Evolutionary conservation across 1,140 invertebrate species (phyloP), one percentile per base, ranked within the genome.

Genomic region (Hydropsyche tenuis): DNA sequence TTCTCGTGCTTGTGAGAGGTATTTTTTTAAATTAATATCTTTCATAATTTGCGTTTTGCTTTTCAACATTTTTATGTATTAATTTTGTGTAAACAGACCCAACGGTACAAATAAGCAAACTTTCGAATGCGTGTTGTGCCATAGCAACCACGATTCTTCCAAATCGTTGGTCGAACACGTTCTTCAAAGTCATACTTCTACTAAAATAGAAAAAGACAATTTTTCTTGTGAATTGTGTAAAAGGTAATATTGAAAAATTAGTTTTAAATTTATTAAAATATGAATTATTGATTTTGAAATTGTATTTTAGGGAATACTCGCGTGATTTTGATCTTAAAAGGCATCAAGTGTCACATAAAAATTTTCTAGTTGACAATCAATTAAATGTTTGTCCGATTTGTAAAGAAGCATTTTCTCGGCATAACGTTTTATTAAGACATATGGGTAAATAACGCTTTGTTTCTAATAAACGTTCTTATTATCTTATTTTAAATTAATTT

Each of bases 261-360:
- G n/a, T n/a, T n/a, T n/a, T n/a, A n/a, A n/a, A n/a, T 73, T 20
- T 37, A 37, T 37, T 4, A 37, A 4, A 3, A 46, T 6, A 48
- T 42, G 23, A 37, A 3, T 20, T 46, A 23, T 70, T 63, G 23
- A 71, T 66, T 65, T 53, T 68, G 12, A n/a, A n/a, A n/a, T n/a
- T 22, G 18, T 53, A 16, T 74, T 77, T 37, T 56, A 77, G 75
- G 69, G 63, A 74, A 63, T 77, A 25, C 22, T 43, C 12, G 1
- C 51, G 20, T n/a, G 53, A 62, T 23, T 74, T 77, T 69, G 73
- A 77, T 16, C 23, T 77, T 20, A 74, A 72, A 70, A 74, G 64
- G 37, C 75, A 77, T 69, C 69, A 69, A 72, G 65, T 66, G 5
- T 62, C 69, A 12, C 75, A 77, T 45, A 77, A 74, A 69, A 69